Conservation (phyloP, 2,113 vertebrate genomes). For the Dicentrarchus labrax region DNA sequence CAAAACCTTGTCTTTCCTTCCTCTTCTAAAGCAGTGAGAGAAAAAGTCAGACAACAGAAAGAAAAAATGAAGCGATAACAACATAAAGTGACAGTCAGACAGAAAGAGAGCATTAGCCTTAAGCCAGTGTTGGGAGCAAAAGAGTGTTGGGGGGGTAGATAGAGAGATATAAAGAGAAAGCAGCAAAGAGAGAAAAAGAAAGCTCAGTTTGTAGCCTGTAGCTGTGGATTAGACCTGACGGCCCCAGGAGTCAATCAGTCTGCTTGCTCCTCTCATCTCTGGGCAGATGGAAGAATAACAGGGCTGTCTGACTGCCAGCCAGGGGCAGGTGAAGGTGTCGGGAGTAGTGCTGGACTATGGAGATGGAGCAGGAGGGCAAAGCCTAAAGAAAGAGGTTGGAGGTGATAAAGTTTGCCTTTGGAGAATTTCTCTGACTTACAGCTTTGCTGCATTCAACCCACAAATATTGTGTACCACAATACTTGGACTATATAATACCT, state of each 20-base stretch:
- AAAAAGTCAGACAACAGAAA: constrained; percentile 32
- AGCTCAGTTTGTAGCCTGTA: constrained; percentile 55
- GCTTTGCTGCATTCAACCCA: neutral
- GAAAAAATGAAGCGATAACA: constrained; percentile 50
- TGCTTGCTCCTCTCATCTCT: constrained; percentile 67
- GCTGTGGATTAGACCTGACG: constrained; percentile 70
- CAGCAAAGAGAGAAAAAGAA: constrained; percentile 9
- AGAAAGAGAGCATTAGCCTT: constrained; percentile 62
- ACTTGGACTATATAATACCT: neutral
- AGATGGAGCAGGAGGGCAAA: constrained; percentile 27
- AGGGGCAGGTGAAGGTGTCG: constrained; percentile 42
- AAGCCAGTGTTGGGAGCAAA: constrained; percentile 57
- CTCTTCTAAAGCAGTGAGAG: constrained; percentile 12
- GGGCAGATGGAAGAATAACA: constrained; percentile 56
- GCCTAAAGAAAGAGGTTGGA: constrained; percentile 17
- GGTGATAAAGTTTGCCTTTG: constrained; percentile 14
- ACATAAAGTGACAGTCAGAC: constrained; percentile 55
- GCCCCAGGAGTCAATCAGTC: constrained; percentile 69
- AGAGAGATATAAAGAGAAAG: constrained; percentile 43
- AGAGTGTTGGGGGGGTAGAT: constrained; percentile 35
- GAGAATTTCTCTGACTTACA: neutral
- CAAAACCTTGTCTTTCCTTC: constrained; percentile 32
- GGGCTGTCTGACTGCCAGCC: constrained; percentile 45
- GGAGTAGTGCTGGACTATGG: constrained; percentile 13
- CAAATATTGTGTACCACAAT: neutral